Evolutionary conservation across 2,797 vertebrate genomes (phyloP).

Genomic region (Amniataba percoides): DNA sequence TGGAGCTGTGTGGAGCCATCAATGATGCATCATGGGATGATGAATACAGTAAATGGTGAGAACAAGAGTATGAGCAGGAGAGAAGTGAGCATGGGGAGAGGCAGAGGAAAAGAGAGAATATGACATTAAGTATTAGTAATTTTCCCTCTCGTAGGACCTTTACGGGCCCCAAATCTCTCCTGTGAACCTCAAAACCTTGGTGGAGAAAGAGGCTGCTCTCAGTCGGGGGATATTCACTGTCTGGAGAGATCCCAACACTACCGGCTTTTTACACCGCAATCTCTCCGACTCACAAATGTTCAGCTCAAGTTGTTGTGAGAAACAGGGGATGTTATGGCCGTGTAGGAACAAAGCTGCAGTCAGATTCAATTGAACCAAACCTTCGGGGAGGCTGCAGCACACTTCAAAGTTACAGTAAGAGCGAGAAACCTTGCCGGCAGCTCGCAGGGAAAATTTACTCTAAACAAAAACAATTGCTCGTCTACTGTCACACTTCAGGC

Average conservation of each 20-base stretch:
- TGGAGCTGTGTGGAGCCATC: constrained; percentile 76
- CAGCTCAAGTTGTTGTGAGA: constrained; percentile 49
- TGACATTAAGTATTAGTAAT: constrained; percentile 39
- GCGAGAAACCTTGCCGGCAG: constrained; percentile 52
- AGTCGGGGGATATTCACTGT: constrained; percentile 13
- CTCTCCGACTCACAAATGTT: constrained; percentile 50
- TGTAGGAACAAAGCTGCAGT: constrained; percentile 61
- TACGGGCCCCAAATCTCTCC: constrained; percentile 35
- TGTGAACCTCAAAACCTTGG: constrained; percentile 30
- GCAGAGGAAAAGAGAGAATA: constrained; percentile 35
- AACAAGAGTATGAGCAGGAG: constrained; percentile 35
- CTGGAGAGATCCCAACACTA: constrained; percentile 50
- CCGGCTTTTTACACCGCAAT: constrained; percentile 40
- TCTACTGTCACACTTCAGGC: constrained; percentile 45
- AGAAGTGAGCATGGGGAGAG: constrained; percentile 17
- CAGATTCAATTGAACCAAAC: constrained; percentile 54
- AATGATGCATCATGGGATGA: constrained; percentile 60
- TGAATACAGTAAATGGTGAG: constrained; percentile 33
- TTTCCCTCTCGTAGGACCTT: constrained; percentile 31
- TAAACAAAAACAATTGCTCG: constrained; percentile 69
- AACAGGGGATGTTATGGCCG: constrained; percentile 32
- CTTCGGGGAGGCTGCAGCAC: constrained; percentile 56
- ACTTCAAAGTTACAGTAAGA: constrained; percentile 69
- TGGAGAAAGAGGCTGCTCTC: constrained; percentile 18
- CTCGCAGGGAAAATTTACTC: constrained; percentile 64